These are phyloP conservation scores for Tetraneura akinire DNA, from an alignment of 1,140 invertebrate species.

Conservation along the genomic window DNA sequence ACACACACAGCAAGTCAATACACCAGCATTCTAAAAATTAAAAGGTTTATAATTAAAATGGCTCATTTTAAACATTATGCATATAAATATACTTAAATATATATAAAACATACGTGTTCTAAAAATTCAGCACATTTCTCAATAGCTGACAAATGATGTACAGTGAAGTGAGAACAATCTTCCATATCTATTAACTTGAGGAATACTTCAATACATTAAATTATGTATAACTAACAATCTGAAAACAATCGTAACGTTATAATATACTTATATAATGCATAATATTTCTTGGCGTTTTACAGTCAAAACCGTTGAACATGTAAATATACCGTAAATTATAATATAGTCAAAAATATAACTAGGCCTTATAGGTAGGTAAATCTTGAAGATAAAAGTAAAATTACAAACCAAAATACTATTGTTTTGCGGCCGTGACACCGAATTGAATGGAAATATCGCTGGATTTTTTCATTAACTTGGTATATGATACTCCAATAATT, in stretches of 20 bases:
- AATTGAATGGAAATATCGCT: slow-evolving; percentile 3
- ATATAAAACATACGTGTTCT: slow-evolving; percentile 28
- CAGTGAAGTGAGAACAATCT: slow-evolving; percentile 38
- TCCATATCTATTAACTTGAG: not conserved
- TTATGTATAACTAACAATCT: not conserved
- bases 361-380: too few relatives aligned
- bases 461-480: too few relatives aligned
- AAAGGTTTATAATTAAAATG: not conserved
- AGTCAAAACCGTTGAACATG: not conserved
- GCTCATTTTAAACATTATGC: not conserved
- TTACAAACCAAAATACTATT: not conserved
- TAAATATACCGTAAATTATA: not conserved
- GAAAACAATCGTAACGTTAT: not conserved
- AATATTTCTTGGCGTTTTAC: not conserved
- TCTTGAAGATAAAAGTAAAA: not conserved
- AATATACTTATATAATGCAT: not conserved
- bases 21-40: not conserved
- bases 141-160: slow-evolving; percentile 33
- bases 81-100: not conserved
- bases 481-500: too few relatives aligned
- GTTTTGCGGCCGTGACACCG: not conserved
- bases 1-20: slow-evolving; percentile 65
- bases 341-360: not conserved
- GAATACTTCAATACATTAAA: not conserved
- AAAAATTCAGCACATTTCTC: slow-evolving; percentile 40